Percentiles rank a stretch among this genome's conserved stretches.
Evolutionary conservation across 2,888 invertebrate genomes (phyloP).

Genomic region (Clostera curtula): DNA sequence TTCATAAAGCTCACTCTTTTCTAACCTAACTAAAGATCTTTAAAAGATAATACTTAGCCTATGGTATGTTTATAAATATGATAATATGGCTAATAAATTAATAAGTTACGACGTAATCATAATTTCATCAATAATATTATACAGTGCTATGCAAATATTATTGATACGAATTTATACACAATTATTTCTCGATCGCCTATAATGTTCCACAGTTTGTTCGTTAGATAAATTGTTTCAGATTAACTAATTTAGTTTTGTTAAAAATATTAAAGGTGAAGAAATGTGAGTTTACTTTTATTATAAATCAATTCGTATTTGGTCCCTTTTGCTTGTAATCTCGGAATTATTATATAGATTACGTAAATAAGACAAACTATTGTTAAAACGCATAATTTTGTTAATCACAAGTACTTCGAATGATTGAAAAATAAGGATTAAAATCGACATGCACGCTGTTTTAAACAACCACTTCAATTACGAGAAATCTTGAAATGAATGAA

Average conservation of each 20-base stretch:
- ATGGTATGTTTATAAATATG: conserved; percentile 75
- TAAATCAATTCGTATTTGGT: conserved; percentile 64
- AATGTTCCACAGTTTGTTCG: conserved; percentile 52
- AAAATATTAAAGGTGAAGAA: conserved; percentile 33
- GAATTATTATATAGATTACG: conserved; percentile 37
- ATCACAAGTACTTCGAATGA: conserved; percentile 43
- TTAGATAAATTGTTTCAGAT: conserved; percentile 36
- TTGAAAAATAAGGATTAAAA: conserved; percentile 35
- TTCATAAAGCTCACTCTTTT: conserved; percentile 71
- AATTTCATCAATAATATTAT: conserved; percentile 42
- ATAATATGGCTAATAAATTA: conserved; percentile 70
- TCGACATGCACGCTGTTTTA: conserved; percentile 40
- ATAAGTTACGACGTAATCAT: conserved; percentile 53
- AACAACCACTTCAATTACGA: conserved; percentile 20
- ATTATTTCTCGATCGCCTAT: conserved; percentile 50
- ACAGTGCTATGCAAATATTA: conserved; percentile 34
- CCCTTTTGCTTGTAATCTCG: conserved; percentile 72
- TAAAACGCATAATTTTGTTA: conserved; percentile 51
- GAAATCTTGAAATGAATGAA: conserved; percentile 21
- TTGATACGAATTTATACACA: conserved; percentile 36
- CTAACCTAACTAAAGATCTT: conserved; percentile 68
- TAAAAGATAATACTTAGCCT: conserved; percentile 70
- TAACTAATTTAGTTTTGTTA: conserved; percentile 60
- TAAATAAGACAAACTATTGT: conserved; percentile 47
- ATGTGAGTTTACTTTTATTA: conserved; percentile 39